Percentiles rank a stretch among this genome's conserved stretches.
Conservation (phyloP, 1,140 invertebrate genomes). For the Campodea augens region DNA sequence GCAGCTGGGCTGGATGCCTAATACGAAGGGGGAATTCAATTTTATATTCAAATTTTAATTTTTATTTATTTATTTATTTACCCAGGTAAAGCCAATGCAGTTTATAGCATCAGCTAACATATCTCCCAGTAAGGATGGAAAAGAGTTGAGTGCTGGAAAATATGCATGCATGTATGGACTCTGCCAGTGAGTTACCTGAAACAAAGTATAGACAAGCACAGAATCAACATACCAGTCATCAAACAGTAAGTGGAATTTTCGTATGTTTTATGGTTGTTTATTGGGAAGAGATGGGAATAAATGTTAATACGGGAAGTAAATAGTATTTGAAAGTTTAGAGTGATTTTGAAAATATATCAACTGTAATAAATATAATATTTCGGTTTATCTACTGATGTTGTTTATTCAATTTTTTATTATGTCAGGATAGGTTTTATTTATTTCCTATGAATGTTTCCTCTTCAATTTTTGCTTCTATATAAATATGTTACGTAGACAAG, state of each 20-base stretch:
- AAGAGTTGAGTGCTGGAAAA: constrained; percentile 89
- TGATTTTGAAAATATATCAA: too few species aligned
- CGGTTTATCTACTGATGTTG: too few species aligned
- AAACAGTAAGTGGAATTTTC: background rate
- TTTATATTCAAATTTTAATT: background rate
- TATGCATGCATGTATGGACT: constrained; percentile 94
- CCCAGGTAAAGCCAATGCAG: constrained; percentile 77
- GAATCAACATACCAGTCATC: background rate
- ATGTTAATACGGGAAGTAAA: background rate
- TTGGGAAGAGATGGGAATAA: background rate
- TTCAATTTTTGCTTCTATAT: too few species aligned
- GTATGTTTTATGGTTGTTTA: background rate
- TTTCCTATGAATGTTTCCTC: too few species aligned
- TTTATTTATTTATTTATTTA: constrained; percentile 26
- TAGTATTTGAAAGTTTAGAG: too few species aligned
- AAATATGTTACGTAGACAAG: too few species aligned
- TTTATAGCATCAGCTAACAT: constrained; percentile 90
- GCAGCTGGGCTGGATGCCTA: constrained; percentile 85
- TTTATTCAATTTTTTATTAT: too few species aligned
- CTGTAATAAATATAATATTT: too few species aligned
- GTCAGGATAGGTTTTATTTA: too few species aligned
- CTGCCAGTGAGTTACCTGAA: constrained; percentile 78
- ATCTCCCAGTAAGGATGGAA: constrained; percentile 84
- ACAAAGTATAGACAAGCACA: constrained; percentile 1
- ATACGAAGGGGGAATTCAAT: background rate